These are phyloP conservation scores for Mylabris phalerata DNA, from an alignment of 1,140 invertebrate species.

Conservation along the genomic window DNA sequence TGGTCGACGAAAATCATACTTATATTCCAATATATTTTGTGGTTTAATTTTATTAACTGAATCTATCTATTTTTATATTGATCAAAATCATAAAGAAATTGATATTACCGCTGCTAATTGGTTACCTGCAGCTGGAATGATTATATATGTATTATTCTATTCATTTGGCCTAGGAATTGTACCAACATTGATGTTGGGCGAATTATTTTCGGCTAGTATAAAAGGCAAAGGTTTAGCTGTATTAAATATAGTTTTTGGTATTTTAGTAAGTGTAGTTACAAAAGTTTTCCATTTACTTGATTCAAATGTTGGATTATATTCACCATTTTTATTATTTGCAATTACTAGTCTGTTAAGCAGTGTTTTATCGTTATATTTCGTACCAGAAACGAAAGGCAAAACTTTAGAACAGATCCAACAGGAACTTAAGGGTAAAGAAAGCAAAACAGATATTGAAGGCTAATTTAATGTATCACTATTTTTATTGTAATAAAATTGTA, in stretches of 20 bases:
- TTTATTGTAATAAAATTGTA: too few species aligned
- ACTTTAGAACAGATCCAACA: constrained; percentile 84
- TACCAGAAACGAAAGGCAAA: constrained; percentile 87
- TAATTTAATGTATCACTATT: too few species aligned
- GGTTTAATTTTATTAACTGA: constrained; percentile 46
- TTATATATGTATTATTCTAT: constrained; percentile 29
- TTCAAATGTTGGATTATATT: constrained; percentile 55
- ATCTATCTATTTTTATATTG: constrained; percentile 45
- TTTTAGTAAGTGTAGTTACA: constrained; percentile 37
- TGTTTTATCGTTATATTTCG: constrained; percentile 68
- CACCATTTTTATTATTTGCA: constrained; percentile 76
- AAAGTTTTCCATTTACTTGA: constrained; percentile 38
- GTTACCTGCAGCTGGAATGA: constrained; percentile 31
- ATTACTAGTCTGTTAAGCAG: constrained; percentile 62
- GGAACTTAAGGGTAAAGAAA: constrained; percentile 48
- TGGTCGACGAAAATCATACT: constrained; percentile 49
- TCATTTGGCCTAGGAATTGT: constrained; percentile 34
- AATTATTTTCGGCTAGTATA: constrained; percentile 37
- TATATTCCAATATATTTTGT: constrained; percentile 32
- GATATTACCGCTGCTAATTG: constrained; percentile 32
- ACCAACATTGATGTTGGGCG: constrained; percentile 35
- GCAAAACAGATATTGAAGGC: too few species aligned
- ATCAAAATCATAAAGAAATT: constrained; percentile 19
- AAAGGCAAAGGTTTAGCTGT: constrained; percentile 31
- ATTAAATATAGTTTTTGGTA: constrained; percentile 23